Base-by-base conservation (phyloP, 2,888 invertebrate species). In the Trachelus iudaicus region DNA sequence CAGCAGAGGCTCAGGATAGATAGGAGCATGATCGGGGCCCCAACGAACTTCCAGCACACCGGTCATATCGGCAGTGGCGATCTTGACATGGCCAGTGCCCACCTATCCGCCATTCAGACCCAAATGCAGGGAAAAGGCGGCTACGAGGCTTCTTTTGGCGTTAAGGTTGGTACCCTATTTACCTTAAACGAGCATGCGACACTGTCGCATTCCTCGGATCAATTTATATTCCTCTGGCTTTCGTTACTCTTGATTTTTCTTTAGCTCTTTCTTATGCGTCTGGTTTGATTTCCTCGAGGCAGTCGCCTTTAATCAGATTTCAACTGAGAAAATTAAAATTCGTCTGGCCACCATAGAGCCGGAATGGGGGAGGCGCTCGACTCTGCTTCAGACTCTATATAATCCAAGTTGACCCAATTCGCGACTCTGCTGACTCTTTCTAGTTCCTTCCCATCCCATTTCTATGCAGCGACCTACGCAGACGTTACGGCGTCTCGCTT, bases 111-210 rank as follows among this genome's bases (percentile, higher is more conserved):
- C 85, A 95, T 98, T 90, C 97, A 98, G 92, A 96, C 95, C 88
- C 98, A 98, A 92, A 98, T 98, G 98, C 96, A 97, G 92, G 97
- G 98, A 92, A 98, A 98, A 94, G 98, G 98, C 77, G 98, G 98
- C 85, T 98, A 97, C 91, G 97, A 98, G 91, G 94, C 95, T 92
- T 93, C 95, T 56, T 94, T 94, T 83, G 93, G 93, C 79, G 94
- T 94, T 84, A 94, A 94, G 93, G 94, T 94, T 31, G 30, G 71
- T 71, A 33, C 30, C 35, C 6, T 15, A 40, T 40, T 56, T 23
- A 56, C 56, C 56, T 56, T 56, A 23, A 9, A 56, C 2, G 56
- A 56, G 56, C 15, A 23, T 23, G 56, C 56, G 2, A 23, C 56
- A 23, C 23, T 23, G 56, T 56, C 9, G 56, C 56, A 56, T 56